phyloP scores from a whole-genome alignment of 2,113 vertebrate species.

The Varanus salvator region DNA sequence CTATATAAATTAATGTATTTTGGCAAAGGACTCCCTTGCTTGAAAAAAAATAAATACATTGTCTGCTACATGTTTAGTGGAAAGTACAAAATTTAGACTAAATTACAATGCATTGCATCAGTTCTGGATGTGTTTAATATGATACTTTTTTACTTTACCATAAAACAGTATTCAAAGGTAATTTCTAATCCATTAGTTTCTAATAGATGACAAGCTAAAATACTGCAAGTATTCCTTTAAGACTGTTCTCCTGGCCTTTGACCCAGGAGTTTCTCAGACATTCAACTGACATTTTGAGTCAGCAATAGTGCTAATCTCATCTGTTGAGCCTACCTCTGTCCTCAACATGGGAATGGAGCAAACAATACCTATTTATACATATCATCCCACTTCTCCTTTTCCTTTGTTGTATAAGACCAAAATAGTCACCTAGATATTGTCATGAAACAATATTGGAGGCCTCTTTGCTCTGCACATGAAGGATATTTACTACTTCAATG shows the following conservation, averaged over 20 bases:
- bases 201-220: not conserved
- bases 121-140: not conserved
- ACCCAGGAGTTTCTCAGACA: not conserved
- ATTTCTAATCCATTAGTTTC: not conserved
- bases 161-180: not conserved
- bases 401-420: not conserved
- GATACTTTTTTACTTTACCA: not conserved
- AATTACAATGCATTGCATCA: not conserved
- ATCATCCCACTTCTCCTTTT: not conserved
- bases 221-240: not conserved
- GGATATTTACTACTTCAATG: not conserved
- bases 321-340: not conserved
- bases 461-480: not conserved
- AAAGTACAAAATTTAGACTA: not conserved
- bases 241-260: not conserved
- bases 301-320: not conserved
- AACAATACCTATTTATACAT: not conserved
- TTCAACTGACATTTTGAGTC: not conserved
- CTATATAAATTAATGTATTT: constrained; percentile 1
- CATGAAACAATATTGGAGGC: not conserved
- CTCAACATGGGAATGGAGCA: not conserved
- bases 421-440: not conserved
- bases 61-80: not conserved
- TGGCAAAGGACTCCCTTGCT: not conserved
- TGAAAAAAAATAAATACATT: not conserved